A percentile compares a stretch with the other conserved stretches of the same genome.
Conservation (phyloP, 2,888 invertebrate species). For the Dyspetes luteomarginatus region DNA sequence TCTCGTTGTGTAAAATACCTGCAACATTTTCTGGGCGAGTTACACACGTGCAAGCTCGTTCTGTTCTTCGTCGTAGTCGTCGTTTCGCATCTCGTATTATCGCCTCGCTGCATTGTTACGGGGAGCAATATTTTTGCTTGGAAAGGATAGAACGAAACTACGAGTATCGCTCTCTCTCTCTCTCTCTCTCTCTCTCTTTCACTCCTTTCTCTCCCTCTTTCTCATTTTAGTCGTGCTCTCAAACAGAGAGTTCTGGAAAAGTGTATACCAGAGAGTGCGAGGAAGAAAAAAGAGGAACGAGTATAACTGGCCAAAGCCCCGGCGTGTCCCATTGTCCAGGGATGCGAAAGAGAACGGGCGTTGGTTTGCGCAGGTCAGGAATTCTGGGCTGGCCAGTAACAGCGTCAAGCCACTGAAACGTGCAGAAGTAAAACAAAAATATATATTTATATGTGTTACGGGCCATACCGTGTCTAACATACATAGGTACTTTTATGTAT, state of each 20-base stretch:
- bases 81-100: slow-evolving; percentile 61
- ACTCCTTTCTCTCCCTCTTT: slow-evolving; percentile 5
- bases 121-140: slow-evolving; percentile 60
- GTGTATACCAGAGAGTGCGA: slow-evolving; percentile 18
- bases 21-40: slow-evolving; percentile 10
- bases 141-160: slow-evolving; percentile 62
- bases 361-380: slow-evolving; percentile 47
- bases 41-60: slow-evolving; percentile 40
- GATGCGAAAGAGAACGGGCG: slow-evolving; percentile 50
- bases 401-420: slow-evolving; percentile 31
- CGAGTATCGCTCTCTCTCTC: slow-evolving; percentile 24
- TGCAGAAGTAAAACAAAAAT: slow-evolving; percentile 31
- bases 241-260: slow-evolving; percentile 39
- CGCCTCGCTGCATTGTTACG: slow-evolving; percentile 63
- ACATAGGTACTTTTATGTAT: slow-evolving; percentile 31
- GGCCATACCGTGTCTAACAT: slow-evolving; percentile 23
- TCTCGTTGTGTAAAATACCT: slow-evolving; percentile 18
- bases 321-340: slow-evolving; percentile 56
- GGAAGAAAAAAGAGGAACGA: slow-evolving; percentile 16
- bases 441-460: slow-evolving; percentile 50
- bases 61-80: slow-evolving; percentile 29
- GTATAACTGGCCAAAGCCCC: slow-evolving; percentile 34
- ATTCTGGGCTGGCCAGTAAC: slow-evolving; percentile 27
- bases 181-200: too few species aligned
- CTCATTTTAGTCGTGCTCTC: neutral